These are phyloP conservation scores for Pelochelys cantorii DNA, from an alignment of 2,797 vertebrate genomes.

Conservation along the genomic window DNA sequence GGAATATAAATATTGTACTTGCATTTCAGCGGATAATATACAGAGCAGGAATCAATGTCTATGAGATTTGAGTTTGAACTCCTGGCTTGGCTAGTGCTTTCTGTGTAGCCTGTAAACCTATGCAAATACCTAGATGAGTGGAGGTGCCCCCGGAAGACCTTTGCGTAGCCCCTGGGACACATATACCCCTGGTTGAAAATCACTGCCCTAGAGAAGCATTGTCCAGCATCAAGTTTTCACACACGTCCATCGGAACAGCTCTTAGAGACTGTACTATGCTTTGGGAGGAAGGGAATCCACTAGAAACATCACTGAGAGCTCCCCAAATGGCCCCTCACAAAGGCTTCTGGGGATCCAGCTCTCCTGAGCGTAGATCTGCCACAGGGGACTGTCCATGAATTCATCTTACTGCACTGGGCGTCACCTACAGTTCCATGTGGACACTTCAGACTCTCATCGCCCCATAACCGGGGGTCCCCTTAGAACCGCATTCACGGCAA, in stretches of 20 bases:
- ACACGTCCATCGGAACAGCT: no score
- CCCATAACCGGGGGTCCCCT: background rate
- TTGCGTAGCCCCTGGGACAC: no score
- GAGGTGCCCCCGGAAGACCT: no score
- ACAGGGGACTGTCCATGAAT: background rate
- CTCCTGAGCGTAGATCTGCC: background rate
- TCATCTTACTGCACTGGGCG: background rate
- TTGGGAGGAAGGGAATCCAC: background rate
- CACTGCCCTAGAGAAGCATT: background rate
- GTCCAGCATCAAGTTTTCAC: background rate
- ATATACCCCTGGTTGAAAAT: no score
- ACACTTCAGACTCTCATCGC: background rate
- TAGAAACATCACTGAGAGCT: background rate
- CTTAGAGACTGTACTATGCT: fast-evolving
- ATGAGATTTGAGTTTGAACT: no score
- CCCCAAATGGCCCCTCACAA: fast-evolving
- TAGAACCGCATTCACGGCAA: background rate
- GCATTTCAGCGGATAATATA: no score
- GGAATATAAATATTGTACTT: no score
- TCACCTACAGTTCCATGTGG: background rate
- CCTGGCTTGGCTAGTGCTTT: no score
- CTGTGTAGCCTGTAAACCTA: no score
- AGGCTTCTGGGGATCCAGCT: background rate
- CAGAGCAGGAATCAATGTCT: no score
- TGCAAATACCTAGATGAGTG: no score